Conservation (phyloP, 2,113 vertebrate genomes). For the Microtus montanus region DNA sequence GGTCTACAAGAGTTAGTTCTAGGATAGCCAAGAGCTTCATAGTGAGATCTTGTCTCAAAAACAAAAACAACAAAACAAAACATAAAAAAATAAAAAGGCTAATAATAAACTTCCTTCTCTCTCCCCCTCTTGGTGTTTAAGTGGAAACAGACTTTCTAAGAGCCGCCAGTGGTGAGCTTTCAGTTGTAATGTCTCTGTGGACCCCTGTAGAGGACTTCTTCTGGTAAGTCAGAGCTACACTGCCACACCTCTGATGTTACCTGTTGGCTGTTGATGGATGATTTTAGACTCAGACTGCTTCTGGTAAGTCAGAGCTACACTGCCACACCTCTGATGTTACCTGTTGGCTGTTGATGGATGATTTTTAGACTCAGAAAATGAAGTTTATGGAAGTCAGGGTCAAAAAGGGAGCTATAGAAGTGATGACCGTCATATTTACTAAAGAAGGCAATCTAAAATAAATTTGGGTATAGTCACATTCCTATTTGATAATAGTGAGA, state of each 20-base stretch:
- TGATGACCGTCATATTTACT: neutral
- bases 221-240: too few species aligned
- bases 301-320: neutral
- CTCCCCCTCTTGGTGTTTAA: neutral
- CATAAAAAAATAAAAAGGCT: neutral
- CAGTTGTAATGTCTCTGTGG: neutral
- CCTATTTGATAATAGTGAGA: neutral
- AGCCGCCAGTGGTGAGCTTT: neutral
- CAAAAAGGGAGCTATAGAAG: neutral
- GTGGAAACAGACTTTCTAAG: neutral
- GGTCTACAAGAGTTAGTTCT: neutral
- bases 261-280: too few species aligned
- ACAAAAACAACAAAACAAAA: too few species aligned
- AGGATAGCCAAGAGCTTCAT: neutral
- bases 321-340: neutral
- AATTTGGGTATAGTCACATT: neutral
- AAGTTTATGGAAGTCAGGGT: neutral
- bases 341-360: neutral
- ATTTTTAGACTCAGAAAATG: constrained; percentile 3
- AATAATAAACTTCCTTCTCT: neutral
- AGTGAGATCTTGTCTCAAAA: neutral
- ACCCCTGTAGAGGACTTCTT: neutral
- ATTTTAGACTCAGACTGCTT: too few species aligned
- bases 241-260: too few species aligned
- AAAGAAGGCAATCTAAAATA: neutral